Conservation (phyloP, 2,888 invertebrate species). For the Drosophila multiciliata region DNA sequence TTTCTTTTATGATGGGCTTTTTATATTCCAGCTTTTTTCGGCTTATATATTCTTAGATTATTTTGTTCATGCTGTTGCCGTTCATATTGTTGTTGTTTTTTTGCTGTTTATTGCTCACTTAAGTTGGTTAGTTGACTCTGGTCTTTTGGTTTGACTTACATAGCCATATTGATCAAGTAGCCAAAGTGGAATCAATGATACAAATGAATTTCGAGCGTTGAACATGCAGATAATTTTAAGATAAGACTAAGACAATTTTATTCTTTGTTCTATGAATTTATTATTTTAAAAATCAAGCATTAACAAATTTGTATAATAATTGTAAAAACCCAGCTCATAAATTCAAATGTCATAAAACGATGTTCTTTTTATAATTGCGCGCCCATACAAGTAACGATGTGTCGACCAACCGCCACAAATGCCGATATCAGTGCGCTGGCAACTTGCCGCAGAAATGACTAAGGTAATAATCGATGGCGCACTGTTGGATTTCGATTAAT, state of each 20-base stretch:
- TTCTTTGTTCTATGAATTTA: not conserved
- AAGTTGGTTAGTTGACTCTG: slow-evolving; percentile 57
- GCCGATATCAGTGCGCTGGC: not conserved
- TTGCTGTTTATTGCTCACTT: slow-evolving; percentile 79
- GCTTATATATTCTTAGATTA: slow-evolving; percentile 21
- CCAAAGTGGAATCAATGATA: not conserved
- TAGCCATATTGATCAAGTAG: not conserved
- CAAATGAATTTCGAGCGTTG: slow-evolving; percentile 1
- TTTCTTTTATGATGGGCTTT: slow-evolving; percentile 81
- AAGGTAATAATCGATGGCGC: slow-evolving; percentile 1
- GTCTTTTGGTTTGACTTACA: not conserved
- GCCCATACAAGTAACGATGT: not conserved
- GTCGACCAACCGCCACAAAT: slow-evolving; percentile 30
- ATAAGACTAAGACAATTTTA: not conserved
- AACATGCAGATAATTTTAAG: not conserved
- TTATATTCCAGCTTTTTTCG: slow-evolving; percentile 43
- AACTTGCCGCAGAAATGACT: not conserved
- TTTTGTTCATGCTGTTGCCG: slow-evolving; percentile 28
- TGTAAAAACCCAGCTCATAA: not conserved
- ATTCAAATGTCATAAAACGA: not conserved
- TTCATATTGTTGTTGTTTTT: slow-evolving; percentile 32
- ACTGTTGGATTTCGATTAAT: slow-evolving; percentile 18
- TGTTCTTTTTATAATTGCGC: not conserved
- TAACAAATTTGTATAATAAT: not conserved
- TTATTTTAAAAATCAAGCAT: not conserved